Percentiles rank a stretch among this genome's conserved stretches.
Evolutionary conservation across 2,888 invertebrate genomes (phyloP).

Genomic region (Dicyrtoma fusca): DNA sequence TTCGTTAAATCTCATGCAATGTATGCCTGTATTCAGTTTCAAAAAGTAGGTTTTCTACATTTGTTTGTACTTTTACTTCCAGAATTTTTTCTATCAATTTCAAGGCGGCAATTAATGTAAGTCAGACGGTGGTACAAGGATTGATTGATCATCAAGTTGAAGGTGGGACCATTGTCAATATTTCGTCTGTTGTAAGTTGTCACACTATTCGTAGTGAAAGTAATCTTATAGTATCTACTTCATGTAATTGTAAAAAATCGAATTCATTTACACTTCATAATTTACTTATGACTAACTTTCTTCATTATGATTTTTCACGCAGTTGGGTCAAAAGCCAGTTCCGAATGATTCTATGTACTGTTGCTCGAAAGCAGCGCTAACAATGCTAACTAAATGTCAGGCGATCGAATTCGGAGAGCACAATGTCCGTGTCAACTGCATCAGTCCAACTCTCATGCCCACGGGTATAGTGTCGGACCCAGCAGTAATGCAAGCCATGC

Average conservation of each 20-base stretch:
- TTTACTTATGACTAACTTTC: background rate
- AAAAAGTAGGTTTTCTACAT: too few relatives aligned
- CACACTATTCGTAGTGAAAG: too few relatives aligned
- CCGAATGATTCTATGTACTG: slow-evolving; percentile 2
- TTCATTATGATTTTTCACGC: background rate
- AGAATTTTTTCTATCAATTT: slow-evolving; percentile 21
- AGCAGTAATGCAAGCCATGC: background rate
- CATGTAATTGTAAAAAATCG: too few relatives aligned
- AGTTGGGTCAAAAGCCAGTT: slow-evolving; percentile 2
- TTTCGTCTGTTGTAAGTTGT: slow-evolving; percentile 16
- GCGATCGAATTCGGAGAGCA: slow-evolving; percentile 21
- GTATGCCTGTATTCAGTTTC: too few relatives aligned
- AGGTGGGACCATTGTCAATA: slow-evolving; percentile 30
- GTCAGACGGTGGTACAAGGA: slow-evolving; percentile 12
- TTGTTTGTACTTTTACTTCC: background rate
- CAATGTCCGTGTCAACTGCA: slow-evolving; percentile 26
- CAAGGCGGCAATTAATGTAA: slow-evolving; percentile 6
- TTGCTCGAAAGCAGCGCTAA: slow-evolving; percentile 24
- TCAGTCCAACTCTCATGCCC: slow-evolving; percentile 26
- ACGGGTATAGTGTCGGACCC: slow-evolving; percentile 7
- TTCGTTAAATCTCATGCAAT: background rate
- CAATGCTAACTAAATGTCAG: slow-evolving; percentile 29
- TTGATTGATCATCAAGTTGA: background rate
- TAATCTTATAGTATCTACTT: too few relatives aligned
- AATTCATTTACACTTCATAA: background rate